phyloP scores from a whole-genome alignment of 2,888 invertebrate species.

The Hymenopus coronatus region DNA sequence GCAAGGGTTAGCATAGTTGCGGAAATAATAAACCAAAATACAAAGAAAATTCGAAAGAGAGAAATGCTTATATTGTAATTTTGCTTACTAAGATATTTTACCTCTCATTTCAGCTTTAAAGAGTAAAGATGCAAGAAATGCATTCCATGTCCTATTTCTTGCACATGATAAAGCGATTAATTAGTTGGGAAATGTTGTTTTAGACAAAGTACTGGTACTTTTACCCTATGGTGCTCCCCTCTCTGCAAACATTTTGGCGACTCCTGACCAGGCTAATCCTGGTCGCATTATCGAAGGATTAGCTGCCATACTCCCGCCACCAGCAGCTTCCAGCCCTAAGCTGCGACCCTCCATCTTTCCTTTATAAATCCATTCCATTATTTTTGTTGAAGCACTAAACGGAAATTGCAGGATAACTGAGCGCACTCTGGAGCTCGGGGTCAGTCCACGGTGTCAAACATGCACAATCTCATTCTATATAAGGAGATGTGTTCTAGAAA shows the following conservation, averaged over 20 bases:
- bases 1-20: too few species aligned
- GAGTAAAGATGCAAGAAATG: too few species aligned
- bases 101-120: too few species aligned
- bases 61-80: too few species aligned
- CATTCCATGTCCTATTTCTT: too few species aligned
- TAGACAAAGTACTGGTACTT: background rate
- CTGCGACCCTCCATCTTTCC: background rate
- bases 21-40: too few species aligned
- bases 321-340: background rate
- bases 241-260: slow-evolving; percentile 7
- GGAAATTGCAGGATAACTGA: background rate
- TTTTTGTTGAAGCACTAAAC: background rate
- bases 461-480: too few species aligned
- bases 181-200: too few species aligned
- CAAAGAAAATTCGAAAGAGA: too few species aligned
- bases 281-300: slow-evolving; percentile 26
- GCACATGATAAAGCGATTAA: too few species aligned
- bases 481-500: too few species aligned
- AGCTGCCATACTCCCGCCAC: background rate
- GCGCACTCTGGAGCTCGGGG: background rate
- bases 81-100: too few species aligned
- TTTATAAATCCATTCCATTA: background rate
- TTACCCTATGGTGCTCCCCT: background rate
- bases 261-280: slow-evolving; percentile 25
- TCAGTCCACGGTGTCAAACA: background rate